These are phyloP conservation scores for Paramuricea clavata DNA, from an alignment of 92 coral and sea anemone species.

Conservation along the genomic window DNA sequence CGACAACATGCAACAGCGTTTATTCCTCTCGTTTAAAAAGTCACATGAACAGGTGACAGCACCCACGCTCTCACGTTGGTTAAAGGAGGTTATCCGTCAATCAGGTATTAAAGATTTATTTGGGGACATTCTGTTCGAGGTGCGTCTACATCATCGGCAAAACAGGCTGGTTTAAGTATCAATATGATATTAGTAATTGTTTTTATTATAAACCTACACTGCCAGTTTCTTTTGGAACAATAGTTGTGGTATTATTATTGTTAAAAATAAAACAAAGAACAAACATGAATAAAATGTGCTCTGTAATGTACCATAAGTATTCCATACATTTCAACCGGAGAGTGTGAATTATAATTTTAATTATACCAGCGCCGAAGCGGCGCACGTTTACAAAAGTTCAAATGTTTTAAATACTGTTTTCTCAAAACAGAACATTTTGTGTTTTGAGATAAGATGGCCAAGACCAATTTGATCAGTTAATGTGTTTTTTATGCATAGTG, in stretches of 20 bases:
- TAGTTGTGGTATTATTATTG: background rate
- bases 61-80: conserved; percentile 28
- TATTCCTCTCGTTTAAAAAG: conserved; percentile 11
- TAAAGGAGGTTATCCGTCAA: conserved; percentile 18
- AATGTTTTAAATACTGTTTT: too few species aligned
- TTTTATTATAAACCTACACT: conserved; percentile 26
- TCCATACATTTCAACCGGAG: too few species aligned
- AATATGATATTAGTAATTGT: conserved; percentile 25
- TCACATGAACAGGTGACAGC: background rate
- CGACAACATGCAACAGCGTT: too few species aligned
- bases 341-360: too few species aligned
- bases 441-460: too few species aligned
- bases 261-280: background rate
- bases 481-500: too few species aligned
- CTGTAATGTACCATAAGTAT: too few species aligned
- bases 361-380: conserved; percentile 33
- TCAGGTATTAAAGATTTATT: conserved; percentile 24
- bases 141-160: too few species aligned
- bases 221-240: conserved; percentile 10
- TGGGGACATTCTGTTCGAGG: conserved; percentile 47
- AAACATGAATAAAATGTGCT: background rate
- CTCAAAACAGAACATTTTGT: too few species aligned
- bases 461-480: too few species aligned
- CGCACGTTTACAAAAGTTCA: too few species aligned
- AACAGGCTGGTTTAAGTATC: conserved; percentile 38